Percentiles rank a stretch among this genome's conserved stretches.
These are phyloP conservation scores for Phylloscopus trochilus DNA, from an alignment of 2,113 vertebrate species.

Conservation along the genomic window DNA sequence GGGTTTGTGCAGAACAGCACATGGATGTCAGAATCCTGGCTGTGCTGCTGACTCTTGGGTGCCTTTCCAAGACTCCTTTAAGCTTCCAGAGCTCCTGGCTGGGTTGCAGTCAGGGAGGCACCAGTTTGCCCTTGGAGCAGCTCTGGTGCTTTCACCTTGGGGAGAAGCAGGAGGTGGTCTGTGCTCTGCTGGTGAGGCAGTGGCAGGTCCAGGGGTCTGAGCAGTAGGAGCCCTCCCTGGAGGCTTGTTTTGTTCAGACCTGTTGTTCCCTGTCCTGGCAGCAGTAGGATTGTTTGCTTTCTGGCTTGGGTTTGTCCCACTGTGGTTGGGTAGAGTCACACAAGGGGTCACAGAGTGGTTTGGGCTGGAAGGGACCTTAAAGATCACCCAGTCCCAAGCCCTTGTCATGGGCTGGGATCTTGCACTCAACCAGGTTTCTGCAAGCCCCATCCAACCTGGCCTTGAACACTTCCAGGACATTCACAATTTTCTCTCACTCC, in stretches of 20 bases:
- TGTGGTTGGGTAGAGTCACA: background rate
- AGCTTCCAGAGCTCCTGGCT: background rate
- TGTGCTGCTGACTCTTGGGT: background rate
- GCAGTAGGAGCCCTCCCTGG: background rate
- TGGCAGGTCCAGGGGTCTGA: background rate
- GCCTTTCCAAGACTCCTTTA: background rate
- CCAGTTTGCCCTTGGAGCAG: background rate
- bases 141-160: background rate
- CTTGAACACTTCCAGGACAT: background rate
- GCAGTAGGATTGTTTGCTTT: background rate
- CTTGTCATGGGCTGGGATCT: background rate
- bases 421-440: background rate
- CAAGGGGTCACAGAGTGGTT: background rate
- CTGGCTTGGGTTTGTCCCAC: background rate
- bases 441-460: background rate
- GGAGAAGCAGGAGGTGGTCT: background rate
- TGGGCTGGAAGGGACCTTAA: background rate
- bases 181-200: background rate
- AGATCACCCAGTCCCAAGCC: background rate
- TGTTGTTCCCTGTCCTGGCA: background rate
- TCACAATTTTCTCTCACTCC: background rate
- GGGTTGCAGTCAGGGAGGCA: background rate
- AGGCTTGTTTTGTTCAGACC: background rate
- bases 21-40: background rate
- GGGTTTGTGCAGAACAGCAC: background rate